Evolutionary conservation across 2,113 vertebrate genomes (phyloP), one percentile per base, ranked within the genome.

Genomic region (Nannobrachium achirus): DNA sequence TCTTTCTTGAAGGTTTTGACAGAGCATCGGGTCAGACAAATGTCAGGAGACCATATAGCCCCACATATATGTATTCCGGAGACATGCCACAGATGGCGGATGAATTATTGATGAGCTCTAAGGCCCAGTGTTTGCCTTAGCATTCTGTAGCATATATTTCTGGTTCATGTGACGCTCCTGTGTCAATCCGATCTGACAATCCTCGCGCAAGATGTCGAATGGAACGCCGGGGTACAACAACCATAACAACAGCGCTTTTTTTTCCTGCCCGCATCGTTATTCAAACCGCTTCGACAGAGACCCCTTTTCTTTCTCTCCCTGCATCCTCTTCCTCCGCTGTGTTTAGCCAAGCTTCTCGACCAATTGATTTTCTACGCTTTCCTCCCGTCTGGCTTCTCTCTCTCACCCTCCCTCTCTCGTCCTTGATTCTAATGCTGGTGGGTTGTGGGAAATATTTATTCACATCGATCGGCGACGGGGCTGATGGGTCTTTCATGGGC

Each of bases 361-460:
- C 25, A 33, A 33, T 33, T 33, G 1, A 33, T 33, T 33, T 33
- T 33, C 6, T 33, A 33, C 25, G 25, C 25, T 33, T 33, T 33
- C 25, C 25, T 33, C 25, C 25, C 25, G 6, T 33, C 25, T 33
- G 25, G 25, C 25, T 2, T 33, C 38, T 8, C 71, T 67, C 63
- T 59, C 52, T 63, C 58, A 38, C 41, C 46, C 63, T 45, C 20
- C 20, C 50, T 59, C 39, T 51, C 18, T 53, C 11, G 42, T 53
- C 73, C 81, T 86, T 84, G 78, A 86, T 88, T 88, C 82, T 81
- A 79, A 86, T 81, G 76, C 86, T 88, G 87, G 83, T 84, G 80
- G 84, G 81, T 88, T 91, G 89, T 91, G 91, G 91, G 89, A 91
- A 92, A 92, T 91, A 90, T 91, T 90, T 90, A 89, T 91, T 91